Evolutionary conservation across 2,797 vertebrate genomes (phyloP).

Genomic region (Poecilia picta): DNA sequence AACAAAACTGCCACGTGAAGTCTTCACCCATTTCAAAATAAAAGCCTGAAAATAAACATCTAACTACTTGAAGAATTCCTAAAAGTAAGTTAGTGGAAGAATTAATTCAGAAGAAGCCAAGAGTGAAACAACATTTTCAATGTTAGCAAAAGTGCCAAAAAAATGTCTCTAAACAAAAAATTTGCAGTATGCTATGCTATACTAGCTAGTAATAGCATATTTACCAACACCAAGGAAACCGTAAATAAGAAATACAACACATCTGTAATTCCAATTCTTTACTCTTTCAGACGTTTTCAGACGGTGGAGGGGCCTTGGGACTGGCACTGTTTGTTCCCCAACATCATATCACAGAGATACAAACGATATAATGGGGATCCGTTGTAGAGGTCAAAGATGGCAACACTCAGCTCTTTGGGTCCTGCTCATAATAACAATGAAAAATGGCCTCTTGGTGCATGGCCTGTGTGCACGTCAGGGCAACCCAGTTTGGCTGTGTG

Average conservation of each 20-base stretch:
- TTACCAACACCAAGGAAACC: not conserved
- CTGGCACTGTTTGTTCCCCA: constrained; percentile 15
- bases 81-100: no score
- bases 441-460: constrained; percentile 43
- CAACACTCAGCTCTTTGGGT: constrained; percentile 28
- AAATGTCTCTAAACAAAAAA: no score
- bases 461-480: constrained; percentile 1
- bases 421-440: constrained; percentile 56
- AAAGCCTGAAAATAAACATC: no score
- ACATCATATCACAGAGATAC: constrained; percentile 26
- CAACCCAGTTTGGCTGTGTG: constrained; percentile 3
- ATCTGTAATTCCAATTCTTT: not conserved
- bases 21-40: no score
- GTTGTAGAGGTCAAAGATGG: constrained; percentile 49
- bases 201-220: not conserved
- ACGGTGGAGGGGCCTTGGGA: not conserved
- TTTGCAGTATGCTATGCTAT: no score
- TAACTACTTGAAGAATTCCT: no score
- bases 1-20: no score
- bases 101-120: no score
- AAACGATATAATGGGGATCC: constrained; percentile 40
- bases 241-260: not conserved
- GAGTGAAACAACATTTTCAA: no score
- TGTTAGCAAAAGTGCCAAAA: no score
- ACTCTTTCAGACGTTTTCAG: not conserved